Conservation (phyloP, 2,797 vertebrate genomes). For the Poeciliopsis turneri region DNA sequence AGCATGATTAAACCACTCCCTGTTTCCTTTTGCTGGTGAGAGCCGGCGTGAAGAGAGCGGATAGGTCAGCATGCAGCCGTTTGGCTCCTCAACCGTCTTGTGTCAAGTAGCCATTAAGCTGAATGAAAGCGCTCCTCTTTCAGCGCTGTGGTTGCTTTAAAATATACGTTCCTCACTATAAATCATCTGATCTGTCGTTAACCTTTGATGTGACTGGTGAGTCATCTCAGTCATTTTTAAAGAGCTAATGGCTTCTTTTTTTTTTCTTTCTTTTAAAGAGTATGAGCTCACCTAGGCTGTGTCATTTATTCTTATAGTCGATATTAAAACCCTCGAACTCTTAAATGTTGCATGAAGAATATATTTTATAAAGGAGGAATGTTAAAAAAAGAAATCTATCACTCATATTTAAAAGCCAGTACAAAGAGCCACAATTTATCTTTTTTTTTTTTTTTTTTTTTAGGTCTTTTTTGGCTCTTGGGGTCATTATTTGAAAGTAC, state of each 20-base stretch:
- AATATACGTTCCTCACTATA: neutral
- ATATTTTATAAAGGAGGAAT: neutral
- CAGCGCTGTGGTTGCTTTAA: neutral
- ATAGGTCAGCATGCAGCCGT: neutral
- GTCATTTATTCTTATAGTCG: neutral
- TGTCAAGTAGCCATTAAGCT: constrained; percentile 5
- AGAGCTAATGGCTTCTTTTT: neutral
- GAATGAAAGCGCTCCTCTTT: neutral
- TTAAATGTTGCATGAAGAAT: neutral
- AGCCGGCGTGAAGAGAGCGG: constrained; percentile 4
- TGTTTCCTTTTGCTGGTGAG: constrained; percentile 33
- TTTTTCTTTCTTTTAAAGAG: too few species aligned
- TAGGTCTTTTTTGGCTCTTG: too few species aligned
- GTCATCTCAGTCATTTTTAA: neutral
- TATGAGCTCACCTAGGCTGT: neutral
- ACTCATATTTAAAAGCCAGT: neutral
- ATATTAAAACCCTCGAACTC: neutral
- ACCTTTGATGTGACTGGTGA: constrained; percentile 9
- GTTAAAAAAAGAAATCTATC: neutral
- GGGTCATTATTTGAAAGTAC: too few species aligned
- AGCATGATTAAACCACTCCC: constrained; percentile 40
- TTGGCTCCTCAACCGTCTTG: constrained; percentile 4
- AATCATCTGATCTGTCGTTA: constrained; percentile 3
- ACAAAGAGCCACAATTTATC: neutral
- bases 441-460: too few species aligned